Evolutionary conservation across 2,888 invertebrate genomes (phyloP), one percentile per base, ranked within the genome.

Genomic region (Leptopilina drosophilae): DNA sequence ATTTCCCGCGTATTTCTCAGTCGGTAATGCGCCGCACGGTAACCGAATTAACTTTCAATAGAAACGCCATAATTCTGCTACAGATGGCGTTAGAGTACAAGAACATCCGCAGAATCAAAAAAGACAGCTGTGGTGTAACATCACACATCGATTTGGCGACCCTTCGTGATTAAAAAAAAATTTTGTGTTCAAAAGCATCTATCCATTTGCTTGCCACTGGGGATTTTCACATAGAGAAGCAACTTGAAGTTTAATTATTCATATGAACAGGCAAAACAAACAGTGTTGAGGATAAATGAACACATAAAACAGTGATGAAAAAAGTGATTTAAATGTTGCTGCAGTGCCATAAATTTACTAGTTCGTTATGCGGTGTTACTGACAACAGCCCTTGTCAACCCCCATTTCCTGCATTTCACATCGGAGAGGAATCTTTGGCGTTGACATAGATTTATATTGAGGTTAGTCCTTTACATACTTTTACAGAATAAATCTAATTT

Each of bases 61-160:
- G 20, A 62, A 7, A 20, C 62, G 0, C 8, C 8, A 8, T 62
- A 6, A 20, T 20, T 8, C 3, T 2, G 75, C 84, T 83, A 76
- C 64, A 87, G 89, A 88, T 89, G 87, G 85, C 85, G 83, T 14
- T 78, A 67, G 75, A 49, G 42, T 46, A 78, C 84, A 84, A 53
- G 79, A 84, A 87, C 87, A 89, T 89, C 89, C 87, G 89, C 89
- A 89, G 89, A 89, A 88, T 90, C 87, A 88, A 89, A 90, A 90
- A 90, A 90, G 90, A 90, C 89, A 89, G 90, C 88, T 89, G 89
- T 86, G 87, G 87, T 87, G 88, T 87, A 89, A 87, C 87, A 88
- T 88, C 89, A 80, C 83, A 88, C 89, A 89, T 89, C 89, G 90
- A 90, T 90, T 90, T 87, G 89, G 88, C 86, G 85, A 87, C 80